Percentiles rank a stretch among this genome's conserved stretches.
Conservation (phyloP, 2,888 invertebrate genomes). For the Microctonus hyperodae region DNA sequence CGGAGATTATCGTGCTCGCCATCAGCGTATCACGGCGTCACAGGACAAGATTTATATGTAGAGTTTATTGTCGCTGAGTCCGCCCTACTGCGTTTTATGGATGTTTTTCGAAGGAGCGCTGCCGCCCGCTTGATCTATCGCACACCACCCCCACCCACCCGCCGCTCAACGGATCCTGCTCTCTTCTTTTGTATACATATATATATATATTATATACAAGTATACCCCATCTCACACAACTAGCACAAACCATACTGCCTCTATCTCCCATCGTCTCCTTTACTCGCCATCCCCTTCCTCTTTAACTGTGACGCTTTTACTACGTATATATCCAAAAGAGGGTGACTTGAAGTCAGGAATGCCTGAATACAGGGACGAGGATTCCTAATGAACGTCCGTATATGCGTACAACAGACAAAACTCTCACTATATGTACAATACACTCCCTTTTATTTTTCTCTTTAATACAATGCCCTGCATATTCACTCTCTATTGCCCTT, state of each 20-base stretch:
- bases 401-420: slow-evolving; percentile 1
- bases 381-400: slow-evolving; percentile 55
- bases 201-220: no score
- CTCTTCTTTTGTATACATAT: slow-evolving; percentile 26
- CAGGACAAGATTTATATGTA: slow-evolving; percentile 64
- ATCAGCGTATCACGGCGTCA: slow-evolving; percentile 64
- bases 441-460: slow-evolving; percentile 22
- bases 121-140: slow-evolving; percentile 63
- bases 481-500: slow-evolving; percentile 28
- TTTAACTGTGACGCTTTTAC: slow-evolving; percentile 33
- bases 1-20: slow-evolving; percentile 64
- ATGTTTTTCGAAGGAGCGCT: slow-evolving; percentile 64
- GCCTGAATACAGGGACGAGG: slow-evolving; percentile 37
- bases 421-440: slow-evolving; percentile 22
- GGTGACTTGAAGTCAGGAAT: slow-evolving; percentile 29
- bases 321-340: slow-evolving; percentile 29
- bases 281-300: slow-evolving; percentile 31
- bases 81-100: slow-evolving; percentile 65
- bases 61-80: slow-evolving; percentile 64
- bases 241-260: neutral
- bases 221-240: neutral
- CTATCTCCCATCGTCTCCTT: slow-evolving; percentile 3
- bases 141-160: slow-evolving; percentile 46
- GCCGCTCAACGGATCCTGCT: slow-evolving; percentile 38
- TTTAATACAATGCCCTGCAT: slow-evolving; percentile 16